phyloP scores from a whole-genome alignment of 2,113 vertebrate genomes.

The Myiagra hebetior region DNA sequence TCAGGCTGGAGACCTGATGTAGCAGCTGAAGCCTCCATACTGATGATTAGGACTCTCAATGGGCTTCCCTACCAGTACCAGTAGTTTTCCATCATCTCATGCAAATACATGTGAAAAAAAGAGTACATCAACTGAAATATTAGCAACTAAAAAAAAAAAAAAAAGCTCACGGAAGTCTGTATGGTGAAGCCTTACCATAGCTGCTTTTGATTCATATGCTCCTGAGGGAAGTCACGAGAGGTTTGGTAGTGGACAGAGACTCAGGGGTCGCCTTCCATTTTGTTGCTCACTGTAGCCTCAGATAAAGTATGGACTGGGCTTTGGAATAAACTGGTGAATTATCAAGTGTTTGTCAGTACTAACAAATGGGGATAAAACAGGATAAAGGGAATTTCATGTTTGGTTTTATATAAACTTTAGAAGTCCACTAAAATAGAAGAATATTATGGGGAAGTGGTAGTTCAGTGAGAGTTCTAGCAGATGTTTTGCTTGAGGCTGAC shows the following conservation, averaged over 20 bases:
- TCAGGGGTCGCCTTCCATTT: neutral
- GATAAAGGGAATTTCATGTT: neutral
- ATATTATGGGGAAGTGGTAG: neutral
- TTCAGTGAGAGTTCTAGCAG: neutral
- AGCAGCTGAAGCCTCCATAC: neutral
- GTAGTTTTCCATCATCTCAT: neutral
- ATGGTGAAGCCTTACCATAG: neutral
- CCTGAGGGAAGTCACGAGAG: neutral
- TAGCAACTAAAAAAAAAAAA: neutral
- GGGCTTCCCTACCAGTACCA: neutral
- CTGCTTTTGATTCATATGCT: neutral
- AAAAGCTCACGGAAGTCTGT: neutral
- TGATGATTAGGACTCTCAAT: neutral
- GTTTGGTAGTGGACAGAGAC: neutral
- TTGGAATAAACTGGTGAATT: neutral
- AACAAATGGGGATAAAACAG: neutral
- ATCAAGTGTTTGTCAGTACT: rapidly evolving
- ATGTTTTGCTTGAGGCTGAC: neutral
- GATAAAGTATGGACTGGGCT: neutral
- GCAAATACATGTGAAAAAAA: neutral
- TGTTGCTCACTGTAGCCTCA: neutral
- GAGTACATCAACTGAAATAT: neutral
- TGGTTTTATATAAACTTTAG: neutral
- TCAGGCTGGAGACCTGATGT: neutral
- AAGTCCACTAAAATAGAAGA: neutral